Conservation (phyloP, 2,797 vertebrate species). For the Echeneis naucrates region DNA sequence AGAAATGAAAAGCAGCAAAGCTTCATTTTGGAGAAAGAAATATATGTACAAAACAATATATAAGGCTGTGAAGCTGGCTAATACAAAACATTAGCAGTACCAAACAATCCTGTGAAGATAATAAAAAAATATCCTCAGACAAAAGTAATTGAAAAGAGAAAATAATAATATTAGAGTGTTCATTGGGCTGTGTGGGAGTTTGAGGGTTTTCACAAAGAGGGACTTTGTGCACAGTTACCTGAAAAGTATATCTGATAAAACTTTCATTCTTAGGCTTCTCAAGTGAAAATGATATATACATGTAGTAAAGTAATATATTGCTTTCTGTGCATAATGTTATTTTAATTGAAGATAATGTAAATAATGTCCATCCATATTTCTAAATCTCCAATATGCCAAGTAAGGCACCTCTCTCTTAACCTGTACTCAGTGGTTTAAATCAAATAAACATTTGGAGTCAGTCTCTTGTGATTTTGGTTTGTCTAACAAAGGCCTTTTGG, state of each 20-base stretch:
- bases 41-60: neutral
- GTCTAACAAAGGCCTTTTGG: neutral
- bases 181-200: neutral
- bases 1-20: neutral
- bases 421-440: neutral
- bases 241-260: neutral
- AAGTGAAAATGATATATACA: neutral
- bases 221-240: neutral
- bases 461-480: neutral
- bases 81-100: neutral
- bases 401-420: neutral
- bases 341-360: neutral
- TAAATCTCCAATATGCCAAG: neutral
- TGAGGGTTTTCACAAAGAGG: neutral
- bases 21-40: neutral
- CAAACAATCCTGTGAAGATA: neutral
- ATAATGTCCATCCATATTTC: neutral
- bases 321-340: neutral
- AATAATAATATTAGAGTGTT: neutral
- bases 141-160: neutral
- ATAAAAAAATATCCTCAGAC: neutral
- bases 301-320: neutral
- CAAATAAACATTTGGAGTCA: neutral
- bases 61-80: neutral
- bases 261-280: neutral